phyloP scores from a whole-genome alignment of 2,113 vertebrate species.

The Neotoma lepida region DNA sequence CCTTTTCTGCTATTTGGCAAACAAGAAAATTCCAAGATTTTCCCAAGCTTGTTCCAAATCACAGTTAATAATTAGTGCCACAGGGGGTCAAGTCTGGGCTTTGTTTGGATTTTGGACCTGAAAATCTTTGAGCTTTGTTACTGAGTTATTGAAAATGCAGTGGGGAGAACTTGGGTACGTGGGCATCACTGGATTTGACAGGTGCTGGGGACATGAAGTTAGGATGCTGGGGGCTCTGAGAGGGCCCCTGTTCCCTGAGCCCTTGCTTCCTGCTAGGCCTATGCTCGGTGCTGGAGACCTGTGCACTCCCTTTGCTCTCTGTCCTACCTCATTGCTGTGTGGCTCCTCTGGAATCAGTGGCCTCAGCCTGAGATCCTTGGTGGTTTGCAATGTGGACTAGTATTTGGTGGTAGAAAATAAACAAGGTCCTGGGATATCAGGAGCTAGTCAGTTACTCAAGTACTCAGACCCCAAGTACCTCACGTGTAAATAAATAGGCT shows the following conservation, averaged over 20 bases:
- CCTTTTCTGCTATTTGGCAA: background rate
- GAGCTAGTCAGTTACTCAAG: background rate
- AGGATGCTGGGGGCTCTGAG: background rate
- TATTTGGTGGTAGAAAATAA: background rate
- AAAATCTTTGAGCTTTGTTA: background rate
- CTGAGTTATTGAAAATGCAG: background rate
- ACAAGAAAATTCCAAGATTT: background rate
- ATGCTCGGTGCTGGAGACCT: background rate
- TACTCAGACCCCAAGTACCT: background rate
- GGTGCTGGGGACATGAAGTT: background rate
- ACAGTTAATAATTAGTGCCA: background rate
- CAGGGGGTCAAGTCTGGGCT: background rate
- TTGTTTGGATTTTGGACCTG: background rate
- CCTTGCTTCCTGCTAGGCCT: background rate
- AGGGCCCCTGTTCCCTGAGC: background rate
- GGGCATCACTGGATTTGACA: background rate
- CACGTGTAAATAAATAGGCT: background rate
- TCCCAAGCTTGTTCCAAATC: background rate
- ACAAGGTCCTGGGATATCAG: background rate
- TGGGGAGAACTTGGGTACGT: background rate
- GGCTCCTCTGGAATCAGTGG: background rate
- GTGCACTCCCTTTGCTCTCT: background rate
- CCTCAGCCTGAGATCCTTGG: background rate
- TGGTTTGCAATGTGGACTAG: background rate
- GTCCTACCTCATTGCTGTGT: background rate